phyloP scores from a whole-genome alignment of 1,140 invertebrate species.

The Gonatopus flavifemur region DNA sequence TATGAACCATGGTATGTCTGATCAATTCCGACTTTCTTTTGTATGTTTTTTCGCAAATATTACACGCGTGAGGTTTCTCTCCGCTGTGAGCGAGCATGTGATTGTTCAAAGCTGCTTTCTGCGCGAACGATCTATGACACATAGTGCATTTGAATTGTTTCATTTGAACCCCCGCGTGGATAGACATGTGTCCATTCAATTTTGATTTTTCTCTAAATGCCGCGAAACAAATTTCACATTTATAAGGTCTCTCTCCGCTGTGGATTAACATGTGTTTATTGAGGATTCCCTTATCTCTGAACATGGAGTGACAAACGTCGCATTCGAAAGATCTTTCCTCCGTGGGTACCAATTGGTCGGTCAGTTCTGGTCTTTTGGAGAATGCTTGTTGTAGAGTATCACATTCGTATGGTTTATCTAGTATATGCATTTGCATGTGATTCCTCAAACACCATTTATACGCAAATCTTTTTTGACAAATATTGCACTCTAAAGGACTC shows the following conservation, averaged over 20 bases:
- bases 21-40: constrained; percentile 59
- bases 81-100: constrained; percentile 54
- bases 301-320: constrained; percentile 58
- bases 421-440: constrained; percentile 72
- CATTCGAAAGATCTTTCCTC: constrained; percentile 55
- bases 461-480: constrained; percentile 60
- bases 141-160: constrained; percentile 72
- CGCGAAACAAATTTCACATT: constrained; percentile 57
- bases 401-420: constrained; percentile 65
- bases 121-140: constrained; percentile 46
- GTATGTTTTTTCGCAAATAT: constrained; percentile 58
- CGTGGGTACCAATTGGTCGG: constrained; percentile 26
- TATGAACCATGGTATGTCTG: constrained; percentile 59
- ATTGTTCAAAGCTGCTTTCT: constrained; percentile 49
- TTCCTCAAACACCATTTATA: constrained; percentile 64
- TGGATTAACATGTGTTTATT: constrained; percentile 56
- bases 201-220: constrained; percentile 58
- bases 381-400: constrained; percentile 48
- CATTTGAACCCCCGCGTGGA: constrained; percentile 69
- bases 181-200: constrained; percentile 68
- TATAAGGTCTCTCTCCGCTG: constrained; percentile 55
- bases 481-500: constrained; percentile 59
- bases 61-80: constrained; percentile 61
- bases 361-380: constrained; percentile 29
- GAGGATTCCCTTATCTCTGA: constrained; percentile 57